Evolutionary conservation across 2,113 vertebrate species (phyloP), one percentile per base, ranked within the genome.

Genomic region (Lepus americanus): DNA sequence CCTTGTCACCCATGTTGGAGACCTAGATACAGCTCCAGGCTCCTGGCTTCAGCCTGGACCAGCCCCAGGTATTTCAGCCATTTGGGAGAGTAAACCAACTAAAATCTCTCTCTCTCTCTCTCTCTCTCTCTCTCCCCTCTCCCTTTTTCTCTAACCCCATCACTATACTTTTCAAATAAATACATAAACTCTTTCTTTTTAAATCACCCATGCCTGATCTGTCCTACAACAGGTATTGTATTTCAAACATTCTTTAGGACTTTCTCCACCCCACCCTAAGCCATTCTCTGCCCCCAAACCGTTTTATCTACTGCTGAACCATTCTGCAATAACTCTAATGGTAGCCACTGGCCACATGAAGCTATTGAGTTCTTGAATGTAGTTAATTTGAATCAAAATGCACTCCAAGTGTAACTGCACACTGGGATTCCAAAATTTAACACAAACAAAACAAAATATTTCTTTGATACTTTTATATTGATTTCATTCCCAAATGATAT

Each of bases 401-500:
- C 27, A 20, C 7, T 59, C 20, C 55, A 44, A 93, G 23, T 67
- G 0, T 59, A 83, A 89, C 66, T 13, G 12, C 39, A 7, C 25
- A 2, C 7, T 53, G n/a, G 4, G 25, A 81, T 64, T 76, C 2
- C 10, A 94, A 96, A 53, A 16, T 2, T 49, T 36, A 72, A 22
- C 23, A 66, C 23, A 84, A 66, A 87, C 0, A 19, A 80, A 64
- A 2, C 66, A 49, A 90, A 31, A 44, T 61, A 14, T 9, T 19
- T 25, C 23, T 14, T 20, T 82, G 67, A 63, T 66, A 72, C 78
- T 27, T 73, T 27, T 79, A 17, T 90, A 20, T 72, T 87, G 69
- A 87, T 87, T 95, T 92, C 9, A 17, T 82, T 22, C 27, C 78
- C 25, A 80, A 51, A 90, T 85, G 27, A 9, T 31, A 14, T 81